Percentiles rank a stretch among this genome's conserved stretches.
These are phyloP conservation scores for Drosophila falleni DNA, from an alignment of 2,888 invertebrate genomes.

Conservation along the genomic window DNA sequence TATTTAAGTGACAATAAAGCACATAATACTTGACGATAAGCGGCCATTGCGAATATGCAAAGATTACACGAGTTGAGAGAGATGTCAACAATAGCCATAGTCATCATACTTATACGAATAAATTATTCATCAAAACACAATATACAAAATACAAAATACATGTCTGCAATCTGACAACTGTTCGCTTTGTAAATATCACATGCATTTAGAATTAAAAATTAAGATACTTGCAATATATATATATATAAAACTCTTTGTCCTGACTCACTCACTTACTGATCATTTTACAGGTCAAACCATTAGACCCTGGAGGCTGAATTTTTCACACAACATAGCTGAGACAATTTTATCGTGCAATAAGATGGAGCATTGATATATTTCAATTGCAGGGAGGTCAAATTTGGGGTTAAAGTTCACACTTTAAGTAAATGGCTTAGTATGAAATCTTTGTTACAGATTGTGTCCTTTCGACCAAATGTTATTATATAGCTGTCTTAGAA, in stretches of 20 bases:
- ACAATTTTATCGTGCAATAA: too few relatives aligned
- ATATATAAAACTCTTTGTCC: neutral
- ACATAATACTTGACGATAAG: conserved; percentile 66
- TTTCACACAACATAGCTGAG: too few relatives aligned
- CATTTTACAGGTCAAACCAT: too few relatives aligned
- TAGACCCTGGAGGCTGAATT: too few relatives aligned
- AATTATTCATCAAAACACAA: conserved; percentile 11
- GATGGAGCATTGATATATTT: too few relatives aligned
- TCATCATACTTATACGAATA: conserved; percentile 13
- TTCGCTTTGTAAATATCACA: neutral
- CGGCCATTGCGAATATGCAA: conserved; percentile 51
- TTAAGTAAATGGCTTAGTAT: too few relatives aligned
- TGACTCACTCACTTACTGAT: too few relatives aligned
- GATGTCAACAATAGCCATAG: conserved; percentile 34
- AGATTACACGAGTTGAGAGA: conserved; percentile 24
- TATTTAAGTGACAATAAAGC: conserved; percentile 76
- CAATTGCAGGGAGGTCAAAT: too few relatives aligned
- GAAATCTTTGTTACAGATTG: too few relatives aligned
- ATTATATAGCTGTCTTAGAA: too few relatives aligned
- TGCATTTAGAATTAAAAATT: neutral
- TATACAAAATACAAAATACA: neutral
- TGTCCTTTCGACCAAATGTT: too few relatives aligned
- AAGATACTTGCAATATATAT: neutral
- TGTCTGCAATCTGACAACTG: conserved; percentile 12
- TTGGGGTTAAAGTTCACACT: too few relatives aligned